Base-by-base conservation (phyloP, 2,113 vertebrate species). In the Solea senegalensis region DNA sequence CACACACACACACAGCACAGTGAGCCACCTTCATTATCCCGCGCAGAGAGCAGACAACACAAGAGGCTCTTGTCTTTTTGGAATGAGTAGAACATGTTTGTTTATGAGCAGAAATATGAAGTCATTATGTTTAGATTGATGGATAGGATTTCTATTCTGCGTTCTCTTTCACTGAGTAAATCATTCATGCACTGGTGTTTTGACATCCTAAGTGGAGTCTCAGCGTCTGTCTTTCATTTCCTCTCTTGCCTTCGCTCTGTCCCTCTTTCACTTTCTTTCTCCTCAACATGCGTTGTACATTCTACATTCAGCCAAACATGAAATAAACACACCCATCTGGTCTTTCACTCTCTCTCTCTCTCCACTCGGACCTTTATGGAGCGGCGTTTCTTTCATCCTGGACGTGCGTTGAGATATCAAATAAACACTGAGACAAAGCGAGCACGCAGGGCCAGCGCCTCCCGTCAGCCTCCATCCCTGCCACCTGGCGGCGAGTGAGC, bases 11-110 rank as follows among this genome's bases (percentile, higher is more conserved):
- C 51, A 70, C 56, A 49, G 65, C 10, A 45, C 54, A 3, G 5
- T 71, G 78, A 90, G 70, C 82, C 65, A 62, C 59, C 65, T 54
- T 87, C 80, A 85, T 91, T 87, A 89, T 83, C 86, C 72, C 50
- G 10, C 58, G 78, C 65, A 69, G 75, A 82, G 74, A 86, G 76
- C 46, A 72, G 49, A 54, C 3, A 67, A 72, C 62, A 83, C 70
- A 83, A 83, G 73, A 82, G 81, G 73, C 69, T 41, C 65, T 78
- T 53, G 53, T 84, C 76, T 40, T 71, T 76, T 57, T 64, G 68
- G 68, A 85, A 67, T 64, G 9, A 21, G 55, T 82, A 75, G 66
- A 68, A 63, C 69, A 26, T 78, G 69, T 86, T 78, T 80, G 69
- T 82, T 75, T 72, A 62, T 21, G 65, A 77, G 85, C 61, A 45